Percentiles rank a stretch among this genome's conserved stretches.
Conservation (phyloP, 2,797 vertebrate genomes). For the Pelochelys cantorii region DNA sequence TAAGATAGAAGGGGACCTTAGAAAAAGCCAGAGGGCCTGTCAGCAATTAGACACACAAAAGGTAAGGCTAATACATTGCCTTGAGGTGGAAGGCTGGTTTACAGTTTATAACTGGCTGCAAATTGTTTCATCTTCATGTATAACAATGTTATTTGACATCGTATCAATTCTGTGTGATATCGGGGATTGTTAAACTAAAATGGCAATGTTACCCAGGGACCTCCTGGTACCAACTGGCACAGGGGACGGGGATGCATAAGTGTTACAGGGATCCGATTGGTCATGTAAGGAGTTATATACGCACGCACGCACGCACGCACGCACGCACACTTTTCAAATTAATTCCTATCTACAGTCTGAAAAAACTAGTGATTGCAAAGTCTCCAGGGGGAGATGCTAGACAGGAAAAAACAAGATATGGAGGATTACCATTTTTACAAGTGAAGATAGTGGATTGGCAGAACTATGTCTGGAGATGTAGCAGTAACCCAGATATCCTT, state of each 20-base stretch:
- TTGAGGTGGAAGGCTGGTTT: neutral
- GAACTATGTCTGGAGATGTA: neutral
- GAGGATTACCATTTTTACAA: neutral
- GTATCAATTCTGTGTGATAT: neutral
- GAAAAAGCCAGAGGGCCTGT: constrained; percentile 91
- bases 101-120: neutral
- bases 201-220: neutral
- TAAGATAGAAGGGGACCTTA: constrained; percentile 91
- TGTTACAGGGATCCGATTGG: neutral
- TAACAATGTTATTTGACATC: neutral
- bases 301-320: too few relatives aligned
- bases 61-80: constrained; percentile 74
- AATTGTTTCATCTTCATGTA: neutral
- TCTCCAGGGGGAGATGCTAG: neutral
- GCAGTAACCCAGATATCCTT: neutral
- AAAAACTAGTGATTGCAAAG: neutral
- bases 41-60: constrained; percentile 94
- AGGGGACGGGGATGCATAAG: neutral
- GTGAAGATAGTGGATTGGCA: neutral
- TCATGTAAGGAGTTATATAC: too few relatives aligned
- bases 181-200: neutral
- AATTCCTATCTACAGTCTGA: neutral
- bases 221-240: neutral
- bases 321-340: too few relatives aligned
- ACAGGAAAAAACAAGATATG: neutral